A percentile compares a stretch with the other conserved stretches of the same genome.
These are phyloP conservation scores for Cottus gobio DNA, from an alignment of 2,113 vertebrate genomes.

Conservation along the genomic window DNA sequence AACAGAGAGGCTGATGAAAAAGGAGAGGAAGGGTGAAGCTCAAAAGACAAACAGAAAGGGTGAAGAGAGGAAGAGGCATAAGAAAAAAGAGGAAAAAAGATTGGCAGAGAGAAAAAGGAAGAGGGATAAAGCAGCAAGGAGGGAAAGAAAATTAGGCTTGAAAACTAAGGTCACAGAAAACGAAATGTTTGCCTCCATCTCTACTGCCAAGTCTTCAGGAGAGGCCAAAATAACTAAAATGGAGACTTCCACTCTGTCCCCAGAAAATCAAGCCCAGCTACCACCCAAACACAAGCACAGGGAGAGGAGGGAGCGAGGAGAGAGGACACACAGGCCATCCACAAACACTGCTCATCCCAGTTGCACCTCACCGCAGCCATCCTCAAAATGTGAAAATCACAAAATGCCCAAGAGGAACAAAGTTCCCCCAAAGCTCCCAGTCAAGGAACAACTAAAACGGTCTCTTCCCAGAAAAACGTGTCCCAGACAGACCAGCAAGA, in stretches of 20 bases:
- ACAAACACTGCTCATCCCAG: slow-evolving; percentile 27
- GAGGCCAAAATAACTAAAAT: slow-evolving; percentile 37
- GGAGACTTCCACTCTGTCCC: slow-evolving; percentile 1
- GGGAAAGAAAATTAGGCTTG: slow-evolving; percentile 47
- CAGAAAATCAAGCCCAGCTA: slow-evolving; percentile 20
- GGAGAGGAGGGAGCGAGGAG: slow-evolving; percentile 36
- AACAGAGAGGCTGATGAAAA: slow-evolving; percentile 62
- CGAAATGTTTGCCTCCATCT: slow-evolving; percentile 31
- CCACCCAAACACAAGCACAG: slow-evolving; percentile 66
- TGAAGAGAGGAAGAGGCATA: slow-evolving; percentile 69
- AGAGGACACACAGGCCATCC: slow-evolving; percentile 24
- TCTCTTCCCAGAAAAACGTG: slow-evolving; percentile 29
- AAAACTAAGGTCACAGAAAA: slow-evolving; percentile 36
- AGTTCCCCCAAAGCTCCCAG: slow-evolving; percentile 9
- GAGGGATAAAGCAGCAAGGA: slow-evolving; percentile 60
- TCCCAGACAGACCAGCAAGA: slow-evolving; percentile 43
- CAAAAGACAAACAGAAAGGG: slow-evolving; percentile 29
- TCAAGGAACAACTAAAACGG: slow-evolving; percentile 2
- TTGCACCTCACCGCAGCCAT: slow-evolving; percentile 31
- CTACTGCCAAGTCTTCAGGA: background rate
- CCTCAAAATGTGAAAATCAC: slow-evolving; percentile 34
- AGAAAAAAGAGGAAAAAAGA: slow-evolving; percentile 71
- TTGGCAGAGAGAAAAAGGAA: slow-evolving; percentile 66
- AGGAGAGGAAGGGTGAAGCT: slow-evolving; percentile 46
- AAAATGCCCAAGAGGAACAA: slow-evolving; percentile 44